phyloP scores from a whole-genome alignment of 1,140 invertebrate genomes.

The Neodiprion lecontei region DNA sequence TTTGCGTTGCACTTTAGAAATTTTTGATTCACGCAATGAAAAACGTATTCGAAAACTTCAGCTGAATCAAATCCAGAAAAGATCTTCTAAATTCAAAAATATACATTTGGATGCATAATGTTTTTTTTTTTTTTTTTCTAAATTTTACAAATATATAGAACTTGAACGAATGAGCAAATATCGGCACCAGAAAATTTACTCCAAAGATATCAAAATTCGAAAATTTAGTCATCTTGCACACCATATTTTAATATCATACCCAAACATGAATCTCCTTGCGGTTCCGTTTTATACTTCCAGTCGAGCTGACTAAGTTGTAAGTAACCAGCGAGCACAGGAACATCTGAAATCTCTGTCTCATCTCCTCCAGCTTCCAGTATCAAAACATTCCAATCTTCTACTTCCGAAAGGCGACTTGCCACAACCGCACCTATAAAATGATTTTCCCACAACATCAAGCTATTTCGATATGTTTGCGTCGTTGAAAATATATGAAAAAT shows the following conservation, averaged over 20 bases:
- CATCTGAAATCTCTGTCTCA: constrained; percentile 89
- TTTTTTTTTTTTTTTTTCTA: no score
- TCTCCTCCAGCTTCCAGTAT: constrained; percentile 90
- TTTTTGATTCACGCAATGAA: no score
- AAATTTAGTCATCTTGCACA: background rate
- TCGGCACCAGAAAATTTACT: no score
- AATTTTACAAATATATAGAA: no score
- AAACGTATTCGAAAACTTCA: no score
- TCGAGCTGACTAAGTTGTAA: constrained; percentile 87
- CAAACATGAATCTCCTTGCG: constrained; percentile 81
- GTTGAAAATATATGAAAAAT: constrained; percentile 7
- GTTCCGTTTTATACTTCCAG: constrained; percentile 93
- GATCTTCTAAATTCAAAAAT: no score
- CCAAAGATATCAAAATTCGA: no score
- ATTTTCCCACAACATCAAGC: background rate
- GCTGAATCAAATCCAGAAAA: no score
- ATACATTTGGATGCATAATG: no score
- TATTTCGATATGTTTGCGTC: constrained; percentile 5
- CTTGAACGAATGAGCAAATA: no score
- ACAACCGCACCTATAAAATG: constrained; percentile 77
- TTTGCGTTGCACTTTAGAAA: no score
- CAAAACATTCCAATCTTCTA: constrained; percentile 83
- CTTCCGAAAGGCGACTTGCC: constrained; percentile 82
- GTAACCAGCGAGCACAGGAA: constrained; percentile 86
- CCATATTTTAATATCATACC: constrained; percentile 59